Evolutionary conservation across 2,797 vertebrate genomes (phyloP), one percentile per base, ranked within the genome.

Genomic region (Betta splendens): DNA sequence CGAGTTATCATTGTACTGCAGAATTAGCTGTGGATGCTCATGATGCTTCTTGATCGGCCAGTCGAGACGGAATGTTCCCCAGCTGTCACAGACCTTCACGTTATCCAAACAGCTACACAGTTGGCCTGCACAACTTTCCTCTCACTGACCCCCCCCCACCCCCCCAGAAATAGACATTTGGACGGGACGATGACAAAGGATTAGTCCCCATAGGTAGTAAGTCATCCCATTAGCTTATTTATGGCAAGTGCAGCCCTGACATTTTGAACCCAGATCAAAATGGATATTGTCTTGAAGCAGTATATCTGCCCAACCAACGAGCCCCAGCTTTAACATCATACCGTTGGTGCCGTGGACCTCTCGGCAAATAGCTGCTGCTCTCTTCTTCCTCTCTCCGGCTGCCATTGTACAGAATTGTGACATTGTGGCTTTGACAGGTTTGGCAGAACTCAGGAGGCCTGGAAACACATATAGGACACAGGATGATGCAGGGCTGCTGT

Each of bases 101-200:
- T 54, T 84, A 80, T 83, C 70, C 81, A 73, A 79, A 84, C 71
- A 74, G 72, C 84, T 55, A 69, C 75, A 76, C 89, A 94, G 93
- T 94, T 96, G 94, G 91, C 91, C 87, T 48, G 44, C 68, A 54
- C 57, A 42, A 59, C 53, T 50, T 51, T 49, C 73, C 78, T 53
- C 59, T 87, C 67, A 6, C 32, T 33, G 32, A 33, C 73, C 25
- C 47, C 25, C 47, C 10, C 64, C 48, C 6, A 36, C 64, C 61
- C 45, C 35, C 66, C 93, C 93, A 93, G 74, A 98, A 99, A 98
- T 98, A 99, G 94, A 92, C 57, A 43, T 93, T 89, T 86, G 85
- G 89, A 90, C 94, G 89, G 89, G 89, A 85, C 90, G 91, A 93
- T 87, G 91, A 93, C 94, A 93, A 94, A 92, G 92, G 92, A 90